A percentile compares a stretch with the other conserved stretches of the same genome.
Conservation (phyloP, 2,113 vertebrate species). For the Thomomys bottae region DNA sequence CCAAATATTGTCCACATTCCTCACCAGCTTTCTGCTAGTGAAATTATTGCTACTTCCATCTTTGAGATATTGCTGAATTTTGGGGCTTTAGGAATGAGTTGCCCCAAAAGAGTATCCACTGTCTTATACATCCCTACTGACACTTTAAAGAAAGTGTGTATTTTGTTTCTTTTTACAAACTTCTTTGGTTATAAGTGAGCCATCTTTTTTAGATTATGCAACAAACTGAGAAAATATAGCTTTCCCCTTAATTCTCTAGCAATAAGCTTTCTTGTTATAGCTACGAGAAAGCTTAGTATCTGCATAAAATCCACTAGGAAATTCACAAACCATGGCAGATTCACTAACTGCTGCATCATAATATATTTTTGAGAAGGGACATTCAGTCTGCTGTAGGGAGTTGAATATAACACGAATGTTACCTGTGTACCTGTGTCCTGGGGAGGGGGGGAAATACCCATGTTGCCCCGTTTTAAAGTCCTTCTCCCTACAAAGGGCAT, state of each 20-base stretch:
- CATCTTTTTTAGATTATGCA: not conserved
- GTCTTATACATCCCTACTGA: not conserved
- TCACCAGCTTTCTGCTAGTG: not conserved
- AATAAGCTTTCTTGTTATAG: not conserved
- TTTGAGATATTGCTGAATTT: not conserved
- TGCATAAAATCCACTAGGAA: not conserved
- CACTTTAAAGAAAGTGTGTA: not conserved
- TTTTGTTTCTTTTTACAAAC: not conserved
- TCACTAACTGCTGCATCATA: not conserved
- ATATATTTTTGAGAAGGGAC: not conserved
- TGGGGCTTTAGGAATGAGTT: not conserved
- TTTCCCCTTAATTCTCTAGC: not conserved
- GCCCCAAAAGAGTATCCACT: too few relatives aligned
- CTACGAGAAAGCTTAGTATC: not conserved
- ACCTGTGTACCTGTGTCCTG: not conserved
- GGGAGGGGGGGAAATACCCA: slow-evolving; percentile 2
- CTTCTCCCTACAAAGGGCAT: not conserved
- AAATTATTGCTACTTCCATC: not conserved
- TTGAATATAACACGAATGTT: not conserved
- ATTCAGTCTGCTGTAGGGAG: not conserved
- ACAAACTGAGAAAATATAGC: not conserved
- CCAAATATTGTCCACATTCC: not conserved
- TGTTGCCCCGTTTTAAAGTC: not conserved
- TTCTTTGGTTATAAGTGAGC: not conserved
- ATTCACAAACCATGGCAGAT: not conserved